Evolutionary conservation across 2,797 vertebrate species (phyloP).

Genomic region (Margarornis squamiger): DNA sequence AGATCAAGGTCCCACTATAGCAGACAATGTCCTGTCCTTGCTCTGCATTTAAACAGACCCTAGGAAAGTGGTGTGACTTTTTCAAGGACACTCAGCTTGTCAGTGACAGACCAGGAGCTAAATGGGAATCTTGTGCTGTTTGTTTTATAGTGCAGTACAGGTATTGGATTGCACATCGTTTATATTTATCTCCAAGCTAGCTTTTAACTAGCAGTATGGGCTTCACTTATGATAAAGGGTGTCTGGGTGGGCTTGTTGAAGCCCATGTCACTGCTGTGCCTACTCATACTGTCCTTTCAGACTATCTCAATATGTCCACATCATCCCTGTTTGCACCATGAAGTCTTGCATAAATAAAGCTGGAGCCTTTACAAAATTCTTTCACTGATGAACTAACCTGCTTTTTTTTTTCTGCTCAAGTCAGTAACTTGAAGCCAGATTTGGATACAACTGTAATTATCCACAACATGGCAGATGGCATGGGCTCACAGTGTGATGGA

Average conservation of each 20-base stretch:
- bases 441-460: neutral
- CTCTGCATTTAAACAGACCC: neutral
- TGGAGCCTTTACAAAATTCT: neutral
- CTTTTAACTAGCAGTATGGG: neutral
- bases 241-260: neutral
- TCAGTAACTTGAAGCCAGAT: neutral
- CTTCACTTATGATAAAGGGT: neutral
- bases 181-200: neutral
- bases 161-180: neutral
- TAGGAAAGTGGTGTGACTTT: neutral
- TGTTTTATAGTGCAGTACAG: neutral
- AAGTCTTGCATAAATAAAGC: neutral
- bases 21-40: neutral
- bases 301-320: neutral
- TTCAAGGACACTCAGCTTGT: neutral
- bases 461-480: accelerated
- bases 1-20: neutral
- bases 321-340: neutral
- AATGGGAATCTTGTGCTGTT: neutral
- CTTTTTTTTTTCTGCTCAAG: neutral
- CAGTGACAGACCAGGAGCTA: neutral
- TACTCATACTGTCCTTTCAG: neutral
- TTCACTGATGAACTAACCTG: neutral
- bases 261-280: neutral
- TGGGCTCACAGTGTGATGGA: accelerated